Percentiles rank a stretch among this genome's conserved stretches.
Conservation (phyloP, 2,113 vertebrate genomes). For the Mirounga angustirostris region DNA sequence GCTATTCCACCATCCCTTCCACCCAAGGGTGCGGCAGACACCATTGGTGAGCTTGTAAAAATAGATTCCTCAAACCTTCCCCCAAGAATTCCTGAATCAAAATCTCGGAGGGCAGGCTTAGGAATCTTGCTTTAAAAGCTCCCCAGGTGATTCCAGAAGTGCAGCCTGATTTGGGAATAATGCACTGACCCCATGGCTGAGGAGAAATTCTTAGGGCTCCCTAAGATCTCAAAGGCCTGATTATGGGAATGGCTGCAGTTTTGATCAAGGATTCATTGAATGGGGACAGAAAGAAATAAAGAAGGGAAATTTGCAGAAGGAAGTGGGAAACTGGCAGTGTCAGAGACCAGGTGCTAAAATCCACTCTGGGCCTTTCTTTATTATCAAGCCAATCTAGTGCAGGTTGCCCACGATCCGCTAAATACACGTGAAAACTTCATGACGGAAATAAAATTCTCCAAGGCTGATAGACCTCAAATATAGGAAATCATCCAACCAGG, state of each 20-base stretch:
- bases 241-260: neutral
- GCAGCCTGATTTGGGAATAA: neutral
- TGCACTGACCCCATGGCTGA: fast-evolving
- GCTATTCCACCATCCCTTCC: too few species aligned
- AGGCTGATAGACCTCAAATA: neutral
- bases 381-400: neutral
- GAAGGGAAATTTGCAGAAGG: neutral
- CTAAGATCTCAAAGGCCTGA: neutral
- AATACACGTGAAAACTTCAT: neutral
- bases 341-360: neutral
- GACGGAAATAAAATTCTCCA: neutral
- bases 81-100: neutral
- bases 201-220: neutral
- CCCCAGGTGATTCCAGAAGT: neutral
- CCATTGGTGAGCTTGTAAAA: neutral
- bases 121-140: neutral
- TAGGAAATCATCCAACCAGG: neutral
- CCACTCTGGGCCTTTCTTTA: neutral
- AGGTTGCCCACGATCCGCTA: neutral
- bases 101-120: neutral
- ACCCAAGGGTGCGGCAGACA: neutral
- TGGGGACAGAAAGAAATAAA: neutral
- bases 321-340: neutral
- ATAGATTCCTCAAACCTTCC: neutral
- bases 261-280: neutral